Conservation (phyloP, 2,113 vertebrate genomes). For the Kryptolebias marmoratus region DNA sequence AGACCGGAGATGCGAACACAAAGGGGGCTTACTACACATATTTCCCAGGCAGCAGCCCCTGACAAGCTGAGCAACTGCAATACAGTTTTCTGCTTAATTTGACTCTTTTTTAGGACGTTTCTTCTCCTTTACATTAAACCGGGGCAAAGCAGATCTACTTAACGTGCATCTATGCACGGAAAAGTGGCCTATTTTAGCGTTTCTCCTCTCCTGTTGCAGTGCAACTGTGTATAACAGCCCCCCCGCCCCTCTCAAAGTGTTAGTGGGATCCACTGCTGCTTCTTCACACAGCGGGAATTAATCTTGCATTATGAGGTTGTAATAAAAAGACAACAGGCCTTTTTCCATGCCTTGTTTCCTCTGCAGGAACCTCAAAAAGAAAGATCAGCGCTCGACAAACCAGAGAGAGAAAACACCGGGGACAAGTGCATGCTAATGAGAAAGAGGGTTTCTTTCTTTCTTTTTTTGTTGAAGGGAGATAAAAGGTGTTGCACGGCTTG, state of each 20-base stretch:
- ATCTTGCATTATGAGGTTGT: slow-evolving; percentile 46
- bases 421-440: slow-evolving; percentile 66
- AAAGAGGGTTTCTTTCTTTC: slow-evolving; percentile 9
- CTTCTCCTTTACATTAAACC: not conserved
- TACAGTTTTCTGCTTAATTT: not conserved
- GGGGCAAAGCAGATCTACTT: not conserved
- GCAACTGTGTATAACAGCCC: not conserved
- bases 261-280: not conserved
- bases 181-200: slow-evolving; percentile 3
- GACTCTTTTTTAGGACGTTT: not conserved
- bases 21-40: slow-evolving; percentile 34
- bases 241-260: not conserved
- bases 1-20: slow-evolving; percentile 25
- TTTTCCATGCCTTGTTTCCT: slow-evolving; percentile 65
- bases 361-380: slow-evolving; percentile 46
- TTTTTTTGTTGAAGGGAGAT: slow-evolving; percentile 24
- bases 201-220: not conserved
- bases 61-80: slow-evolving; percentile 29
- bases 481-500: slow-evolving; percentile 31
- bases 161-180: not conserved
- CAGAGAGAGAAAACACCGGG: slow-evolving; percentile 47
- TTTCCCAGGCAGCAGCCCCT: slow-evolving; percentile 49
- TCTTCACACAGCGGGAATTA: slow-evolving; percentile 31
- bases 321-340: slow-evolving; percentile 65
- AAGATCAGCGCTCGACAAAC: slow-evolving; percentile 52